Percentiles rank a stretch among this genome's conserved stretches.
These are phyloP conservation scores for Pardalotus punctatus DNA, from an alignment of 2,113 vertebrate species.

Conservation along the genomic window DNA sequence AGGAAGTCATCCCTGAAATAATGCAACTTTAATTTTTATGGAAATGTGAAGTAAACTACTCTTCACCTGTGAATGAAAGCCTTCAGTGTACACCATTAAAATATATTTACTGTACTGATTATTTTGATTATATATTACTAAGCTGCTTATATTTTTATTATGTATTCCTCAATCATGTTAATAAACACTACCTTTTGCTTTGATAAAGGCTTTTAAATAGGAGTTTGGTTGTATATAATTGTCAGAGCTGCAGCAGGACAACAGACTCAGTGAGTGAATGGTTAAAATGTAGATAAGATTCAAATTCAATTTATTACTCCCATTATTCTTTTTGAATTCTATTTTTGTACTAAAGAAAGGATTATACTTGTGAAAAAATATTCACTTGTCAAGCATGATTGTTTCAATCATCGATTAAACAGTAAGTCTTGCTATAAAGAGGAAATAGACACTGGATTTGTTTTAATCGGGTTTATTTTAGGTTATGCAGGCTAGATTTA, in stretches of 20 bases:
- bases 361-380: not conserved
- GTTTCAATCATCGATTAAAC: not conserved
- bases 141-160: slow-evolving; percentile 16
- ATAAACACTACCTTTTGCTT: not conserved
- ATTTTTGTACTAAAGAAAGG: not conserved
- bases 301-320: not conserved
- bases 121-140: slow-evolving; percentile 9
- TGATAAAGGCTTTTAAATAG: not conserved
- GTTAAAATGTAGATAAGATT: not conserved
- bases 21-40: not conserved
- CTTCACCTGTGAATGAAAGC: not conserved
- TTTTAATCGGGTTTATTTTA: not conserved
- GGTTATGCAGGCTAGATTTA: not conserved
- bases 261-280: not conserved
- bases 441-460: not conserved
- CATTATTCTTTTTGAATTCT: not conserved
- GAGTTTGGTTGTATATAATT: not conserved
- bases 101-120: not conserved
- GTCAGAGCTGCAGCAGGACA: not conserved
- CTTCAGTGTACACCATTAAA: not conserved
- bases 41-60: not conserved
- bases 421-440: not conserved
- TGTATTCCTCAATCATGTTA: not conserved
- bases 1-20: slow-evolving; percentile 13
- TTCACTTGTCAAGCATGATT: not conserved